Evolutionary conservation across 2,797 vertebrate species (phyloP).

Genomic region (Anguilla megastoma): DNA sequence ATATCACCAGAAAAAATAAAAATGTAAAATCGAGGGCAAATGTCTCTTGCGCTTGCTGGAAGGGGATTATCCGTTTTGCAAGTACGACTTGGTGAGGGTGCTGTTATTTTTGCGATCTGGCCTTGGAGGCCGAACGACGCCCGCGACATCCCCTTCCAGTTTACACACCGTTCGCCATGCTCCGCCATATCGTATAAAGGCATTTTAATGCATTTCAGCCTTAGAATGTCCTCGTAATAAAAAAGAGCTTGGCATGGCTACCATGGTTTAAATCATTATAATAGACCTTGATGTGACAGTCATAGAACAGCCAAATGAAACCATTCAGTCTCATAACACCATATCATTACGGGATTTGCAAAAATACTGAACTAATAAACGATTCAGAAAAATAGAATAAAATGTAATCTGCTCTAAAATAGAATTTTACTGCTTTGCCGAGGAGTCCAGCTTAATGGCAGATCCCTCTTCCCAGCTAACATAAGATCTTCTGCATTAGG

Average conservation of each 20-base stretch:
- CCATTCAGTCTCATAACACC: conserved; percentile 64
- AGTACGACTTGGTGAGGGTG: background rate
- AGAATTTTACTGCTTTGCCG: conserved; percentile 51
- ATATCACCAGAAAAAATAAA: background rate
- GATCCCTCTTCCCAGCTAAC: background rate
- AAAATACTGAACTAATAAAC: conserved; percentile 61
- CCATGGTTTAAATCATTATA: conserved; percentile 68
- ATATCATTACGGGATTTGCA: conserved; percentile 62
- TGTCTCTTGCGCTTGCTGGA: background rate
- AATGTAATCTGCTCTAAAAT: conserved; percentile 62
- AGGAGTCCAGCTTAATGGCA: conserved; percentile 27
- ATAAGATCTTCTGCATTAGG: conserved; percentile 6
- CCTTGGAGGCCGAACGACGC: background rate
- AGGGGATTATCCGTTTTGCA: background rate
- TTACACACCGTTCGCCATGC: conserved; percentile 34
- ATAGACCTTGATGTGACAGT: conserved; percentile 68
- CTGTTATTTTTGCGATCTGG: background rate
- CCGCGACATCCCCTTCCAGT: too few relatives aligned
- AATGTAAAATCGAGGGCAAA: background rate
- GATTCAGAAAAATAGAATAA: conserved; percentile 52
- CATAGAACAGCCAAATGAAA: conserved; percentile 68
- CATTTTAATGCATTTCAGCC: conserved; percentile 65
- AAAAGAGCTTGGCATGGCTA: conserved; percentile 64
- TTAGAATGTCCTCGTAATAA: conserved; percentile 59
- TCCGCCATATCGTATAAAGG: conserved; percentile 58